Base-by-base conservation (phyloP, 2,888 invertebrate species). In the Cosmorhoe ocellata region DNA sequence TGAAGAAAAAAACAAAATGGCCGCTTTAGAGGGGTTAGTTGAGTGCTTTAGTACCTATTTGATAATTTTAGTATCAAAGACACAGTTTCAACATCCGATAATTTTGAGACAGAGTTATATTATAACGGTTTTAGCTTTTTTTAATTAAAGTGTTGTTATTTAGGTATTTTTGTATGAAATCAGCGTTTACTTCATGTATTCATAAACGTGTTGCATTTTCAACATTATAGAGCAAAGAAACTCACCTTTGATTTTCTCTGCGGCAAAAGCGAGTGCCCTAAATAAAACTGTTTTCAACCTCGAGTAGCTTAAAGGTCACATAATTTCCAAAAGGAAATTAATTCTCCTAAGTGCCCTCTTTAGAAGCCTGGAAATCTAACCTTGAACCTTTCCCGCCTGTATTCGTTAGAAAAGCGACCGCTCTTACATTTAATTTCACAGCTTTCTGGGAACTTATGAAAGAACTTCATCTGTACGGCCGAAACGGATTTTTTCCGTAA, bases 1-100 rank as follows among this genome's bases (percentile, higher is more conserved):
- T 68, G 66, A 81, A 76, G 74, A 76, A 79, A 52, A 46, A 81
- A 80, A 73, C 81, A 89, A 88, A 78, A 89, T 89, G 89, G 89
- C 84, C 62, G 76, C 67, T 38, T 61, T 70, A 68, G 67, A 67
- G 62, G 57, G 60, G 63, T 60, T 27, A 51, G 40, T 50, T 52
- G 31, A 56, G 63, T 68, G 64, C 67, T 44, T 28, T 37, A 37
- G 40, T 13, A 39, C 8, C 32, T 32, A 62, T 58, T 4, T 18
- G 18, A n/a, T n/a, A n/a, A n/a, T n/a, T n/a, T n/a, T n/a, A n/a
- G 18, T 18, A 18, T 18, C 18, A 18, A 18, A 18, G 18, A 4
- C 18, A 18, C 18, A 18, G 18, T 18, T 18, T 18, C 18, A 18
- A 18, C 4, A 2, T 4, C 18, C 18, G 4, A 18, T 3, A 18